Evolutionary conservation across 2,113 vertebrate species (phyloP).

Genomic region (Herpailurus yagouaroundi): DNA sequence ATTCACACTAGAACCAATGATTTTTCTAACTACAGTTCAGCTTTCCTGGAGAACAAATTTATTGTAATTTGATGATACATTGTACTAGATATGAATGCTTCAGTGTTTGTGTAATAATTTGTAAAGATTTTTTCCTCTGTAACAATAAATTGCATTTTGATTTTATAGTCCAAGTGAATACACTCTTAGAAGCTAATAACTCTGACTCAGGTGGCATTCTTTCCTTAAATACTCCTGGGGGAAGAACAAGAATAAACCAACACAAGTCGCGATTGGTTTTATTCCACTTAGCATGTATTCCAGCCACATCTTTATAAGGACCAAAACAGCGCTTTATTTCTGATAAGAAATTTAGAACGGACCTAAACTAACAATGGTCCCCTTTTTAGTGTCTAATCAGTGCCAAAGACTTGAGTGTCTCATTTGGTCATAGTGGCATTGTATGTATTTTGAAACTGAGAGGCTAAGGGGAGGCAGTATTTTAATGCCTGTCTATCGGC

Average conservation of each 20-base stretch:
- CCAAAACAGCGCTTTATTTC: background rate
- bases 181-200: background rate
- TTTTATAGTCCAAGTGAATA: constrained; percentile 6
- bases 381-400: background rate
- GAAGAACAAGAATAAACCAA: background rate
- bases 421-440: background rate
- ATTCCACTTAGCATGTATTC: background rate
- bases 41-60: background rate
- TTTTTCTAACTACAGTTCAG: constrained; percentile 1
- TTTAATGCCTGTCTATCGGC: background rate
- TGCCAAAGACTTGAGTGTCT: background rate
- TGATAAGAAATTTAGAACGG: background rate
- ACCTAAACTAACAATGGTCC: background rate
- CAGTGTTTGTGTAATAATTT: background rate
- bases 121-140: background rate
- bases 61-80: background rate
- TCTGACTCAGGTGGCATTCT: background rate
- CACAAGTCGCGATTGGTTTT: background rate
- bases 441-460: background rate
- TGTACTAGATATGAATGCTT: background rate
- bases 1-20: background rate
- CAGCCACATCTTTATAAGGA: background rate
- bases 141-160: constrained; percentile 12
- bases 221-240: background rate
- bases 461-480: background rate